Evolutionary conservation across 1,140 invertebrate species (phyloP), one percentile per base, ranked within the genome.

Genomic region (Solenopsis invicta): DNA sequence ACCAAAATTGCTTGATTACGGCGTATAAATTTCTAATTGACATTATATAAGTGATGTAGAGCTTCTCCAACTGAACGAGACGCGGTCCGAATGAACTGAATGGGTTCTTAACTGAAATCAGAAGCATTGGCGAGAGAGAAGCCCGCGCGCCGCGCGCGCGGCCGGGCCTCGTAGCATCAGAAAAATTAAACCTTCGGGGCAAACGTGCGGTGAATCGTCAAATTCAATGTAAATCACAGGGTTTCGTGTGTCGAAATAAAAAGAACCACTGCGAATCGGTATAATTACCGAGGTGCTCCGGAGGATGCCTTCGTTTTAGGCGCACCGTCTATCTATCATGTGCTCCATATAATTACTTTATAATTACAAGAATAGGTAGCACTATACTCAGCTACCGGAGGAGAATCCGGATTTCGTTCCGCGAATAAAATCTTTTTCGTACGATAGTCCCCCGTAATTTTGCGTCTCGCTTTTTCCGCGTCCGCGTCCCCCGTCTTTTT

Each of bases 341-440:
- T 85, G 88, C 86, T 89, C 82, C 89, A 89, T 81, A 91, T 92
- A 92, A 93, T 67, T 93, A 92, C 91, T 93, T 93, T 93, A 92
- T 93, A 93, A 93, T 93, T 92, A 93, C 89, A 90, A 92, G 87
- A 89, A 90, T 91, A 88, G 92, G 92, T 91, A 92, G 91, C 90
- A 67, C 10, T 21, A 92, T 80, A 91, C 29, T 29, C 87, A 82
- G 92, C 89, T 93, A 92, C 91, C 87, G 90, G 91, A 91, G 89
- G 81, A 87, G 87, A 88, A 88, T 89, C 90, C 61, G 85, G 86
- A 88, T 87, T 91, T 87, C 67, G 88, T 77, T 85, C 59, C 86
- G 59, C 54, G 72, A 85, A 59, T 18, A 41, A 85, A 45, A 82
- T 45, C 29, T 81, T 50, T 29, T 21, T 62, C 45, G 54, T 54